These are phyloP conservation scores for Phyto melanocephala DNA, from an alignment of 2,888 invertebrate species.

Conservation along the genomic window DNA sequence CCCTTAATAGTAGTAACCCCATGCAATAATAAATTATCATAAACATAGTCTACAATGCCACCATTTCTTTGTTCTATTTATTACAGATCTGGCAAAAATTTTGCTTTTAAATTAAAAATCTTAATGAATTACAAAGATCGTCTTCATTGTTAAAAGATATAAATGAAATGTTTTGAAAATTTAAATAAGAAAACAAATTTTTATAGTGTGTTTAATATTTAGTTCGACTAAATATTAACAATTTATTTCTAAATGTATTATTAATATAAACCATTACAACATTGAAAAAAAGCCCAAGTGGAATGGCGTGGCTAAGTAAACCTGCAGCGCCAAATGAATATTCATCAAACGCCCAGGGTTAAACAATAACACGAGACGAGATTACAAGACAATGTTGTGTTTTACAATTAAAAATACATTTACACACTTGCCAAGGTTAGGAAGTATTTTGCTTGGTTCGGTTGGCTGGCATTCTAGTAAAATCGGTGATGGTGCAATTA, in stretches of 20 bases:
- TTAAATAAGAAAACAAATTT: not conserved
- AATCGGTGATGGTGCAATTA: constrained; percentile 28
- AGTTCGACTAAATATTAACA: not conserved
- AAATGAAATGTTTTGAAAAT: too few relatives aligned
- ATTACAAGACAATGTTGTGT: constrained; percentile 43
- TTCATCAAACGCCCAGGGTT: constrained; percentile 32
- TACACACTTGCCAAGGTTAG: constrained; percentile 2
- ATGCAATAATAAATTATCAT: too few relatives aligned
- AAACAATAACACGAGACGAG: constrained; percentile 28
- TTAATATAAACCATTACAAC: constrained; percentile 44
- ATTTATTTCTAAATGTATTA: not conserved
- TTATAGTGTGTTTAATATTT: not conserved
- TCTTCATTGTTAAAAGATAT: too few relatives aligned
- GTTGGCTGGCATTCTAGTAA: not conserved
- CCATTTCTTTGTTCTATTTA: too few relatives aligned
- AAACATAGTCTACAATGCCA: too few relatives aligned
- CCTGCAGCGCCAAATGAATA: constrained; percentile 25
- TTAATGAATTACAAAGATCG: too few relatives aligned
- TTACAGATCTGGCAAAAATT: too few relatives aligned
- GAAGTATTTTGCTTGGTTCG: not conserved
- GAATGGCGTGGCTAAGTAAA: constrained; percentile 49
- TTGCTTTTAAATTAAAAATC: too few relatives aligned
- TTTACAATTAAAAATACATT: constrained; percentile 65
- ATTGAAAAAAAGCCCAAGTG: not conserved
- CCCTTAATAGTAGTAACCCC: too few relatives aligned